These are phyloP conservation scores for Meloidogyne floridensis DNA, from an alignment of 1,140 invertebrate genomes.

Conservation along the genomic window DNA sequence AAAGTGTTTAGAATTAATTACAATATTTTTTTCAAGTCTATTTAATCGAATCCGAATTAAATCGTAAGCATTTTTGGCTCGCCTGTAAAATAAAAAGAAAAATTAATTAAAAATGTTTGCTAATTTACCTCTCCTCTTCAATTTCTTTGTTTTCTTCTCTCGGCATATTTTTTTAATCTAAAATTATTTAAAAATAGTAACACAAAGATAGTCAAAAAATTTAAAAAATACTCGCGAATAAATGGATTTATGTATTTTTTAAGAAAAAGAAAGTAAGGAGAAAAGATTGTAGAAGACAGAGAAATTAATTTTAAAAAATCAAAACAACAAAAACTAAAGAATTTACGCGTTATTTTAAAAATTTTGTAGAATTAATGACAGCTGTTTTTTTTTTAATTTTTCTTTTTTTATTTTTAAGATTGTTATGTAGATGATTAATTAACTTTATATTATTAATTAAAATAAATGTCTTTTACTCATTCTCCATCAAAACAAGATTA, in stretches of 20 bases:
- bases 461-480: conserved; percentile 14
- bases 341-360: too few relatives aligned
- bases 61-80: conserved; percentile 48
- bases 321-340: too few relatives aligned
- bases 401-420: background rate
- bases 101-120: background rate
- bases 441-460: background rate
- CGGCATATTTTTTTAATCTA: conserved; percentile 12
- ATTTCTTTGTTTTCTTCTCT: conserved; percentile 36
- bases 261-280: too few relatives aligned
- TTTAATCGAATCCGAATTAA: conserved; percentile 45
- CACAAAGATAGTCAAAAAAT: background rate
- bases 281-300: too few relatives aligned
- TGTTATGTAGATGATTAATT: background rate
- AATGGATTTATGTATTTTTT: too few relatives aligned
- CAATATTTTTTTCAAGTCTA: conserved; percentile 43
- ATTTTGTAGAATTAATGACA: too few relatives aligned
- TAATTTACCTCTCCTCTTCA: conserved; percentile 31
- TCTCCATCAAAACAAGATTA: conserved; percentile 30
- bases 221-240: background rate
- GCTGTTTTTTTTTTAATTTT: background rate
- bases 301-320: too few relatives aligned
- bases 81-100: background rate
- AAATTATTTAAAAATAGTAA: background rate
- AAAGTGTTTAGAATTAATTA: conserved; percentile 23